phyloP scores from a whole-genome alignment of 2,888 invertebrate genomes.

The Dryadula phaetusa region DNA sequence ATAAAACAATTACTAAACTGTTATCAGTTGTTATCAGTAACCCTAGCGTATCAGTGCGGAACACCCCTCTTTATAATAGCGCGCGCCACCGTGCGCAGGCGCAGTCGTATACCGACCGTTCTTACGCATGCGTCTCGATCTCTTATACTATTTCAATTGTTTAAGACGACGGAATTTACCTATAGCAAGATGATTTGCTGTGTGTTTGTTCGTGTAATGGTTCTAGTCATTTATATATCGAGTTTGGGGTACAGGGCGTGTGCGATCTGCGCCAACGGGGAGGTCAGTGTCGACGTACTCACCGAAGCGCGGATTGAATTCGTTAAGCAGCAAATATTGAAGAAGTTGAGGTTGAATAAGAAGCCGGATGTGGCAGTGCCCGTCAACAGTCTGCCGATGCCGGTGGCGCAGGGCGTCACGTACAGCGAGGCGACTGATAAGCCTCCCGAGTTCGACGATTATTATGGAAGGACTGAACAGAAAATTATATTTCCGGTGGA shows the following conservation, averaged over 20 bases:
- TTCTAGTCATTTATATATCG: slow-evolving; percentile 66
- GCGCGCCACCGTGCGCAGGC: slow-evolving; percentile 38
- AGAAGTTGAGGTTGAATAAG: slow-evolving; percentile 90
- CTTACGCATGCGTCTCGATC: slow-evolving; percentile 72
- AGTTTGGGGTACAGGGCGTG: slow-evolving; percentile 68
- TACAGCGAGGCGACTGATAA: slow-evolving; percentile 83
- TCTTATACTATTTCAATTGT: slow-evolving; percentile 68
- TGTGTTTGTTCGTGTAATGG: slow-evolving; percentile 46
- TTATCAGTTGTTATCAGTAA: slow-evolving; percentile 6
- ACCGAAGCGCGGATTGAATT: slow-evolving; percentile 90
- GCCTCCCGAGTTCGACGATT: slow-evolving; percentile 88
- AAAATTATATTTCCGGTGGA: slow-evolving; percentile 92
- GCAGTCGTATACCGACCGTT: slow-evolving; percentile 60
- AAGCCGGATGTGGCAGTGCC: slow-evolving; percentile 87
- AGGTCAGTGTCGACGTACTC: slow-evolving; percentile 81
- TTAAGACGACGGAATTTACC: slow-evolving; percentile 65
- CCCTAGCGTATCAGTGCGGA: slow-evolving; percentile 28
- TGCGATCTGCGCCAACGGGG: slow-evolving; percentile 74
- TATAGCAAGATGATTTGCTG: slow-evolving; percentile 42
- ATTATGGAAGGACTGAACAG: slow-evolving; percentile 93
- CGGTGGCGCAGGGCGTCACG: slow-evolving; percentile 89
- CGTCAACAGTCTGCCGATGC: slow-evolving; percentile 87
- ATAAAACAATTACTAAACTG: slow-evolving; percentile 5
- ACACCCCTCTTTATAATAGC: slow-evolving; percentile 45
- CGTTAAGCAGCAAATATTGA: slow-evolving; percentile 93